Evolutionary conservation across 2,113 vertebrate genomes (phyloP).

Genomic region (Romanogobio albipinnatus): DNA sequence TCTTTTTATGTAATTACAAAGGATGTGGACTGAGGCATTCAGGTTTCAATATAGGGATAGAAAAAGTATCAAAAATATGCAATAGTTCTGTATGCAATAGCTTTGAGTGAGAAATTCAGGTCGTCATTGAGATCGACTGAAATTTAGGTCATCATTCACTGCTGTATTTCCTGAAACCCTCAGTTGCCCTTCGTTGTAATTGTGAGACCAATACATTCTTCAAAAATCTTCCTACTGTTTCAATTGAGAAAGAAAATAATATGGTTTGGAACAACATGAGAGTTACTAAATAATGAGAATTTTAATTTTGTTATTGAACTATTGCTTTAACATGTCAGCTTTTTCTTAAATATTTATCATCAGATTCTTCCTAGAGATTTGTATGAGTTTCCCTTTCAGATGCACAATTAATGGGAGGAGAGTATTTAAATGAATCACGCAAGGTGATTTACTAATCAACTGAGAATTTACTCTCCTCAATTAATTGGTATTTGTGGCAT

Average conservation of each 20-base stretch:
- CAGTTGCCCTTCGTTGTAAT: too few relatives aligned
- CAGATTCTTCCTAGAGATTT: not conserved
- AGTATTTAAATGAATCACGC: too few relatives aligned
- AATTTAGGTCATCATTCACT: not conserved
- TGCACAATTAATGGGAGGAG: too few relatives aligned
- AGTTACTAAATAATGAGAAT: not conserved
- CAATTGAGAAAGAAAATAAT: not conserved
- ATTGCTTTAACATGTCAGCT: not conserved
- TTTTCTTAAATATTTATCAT: not conserved
- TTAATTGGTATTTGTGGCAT: too few relatives aligned
- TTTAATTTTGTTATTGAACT: not conserved
- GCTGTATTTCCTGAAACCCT: too few relatives aligned
- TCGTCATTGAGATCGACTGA: not conserved
- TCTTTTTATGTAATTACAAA: not conserved
- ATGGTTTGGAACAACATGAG: not conserved
- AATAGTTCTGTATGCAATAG: not conserved
- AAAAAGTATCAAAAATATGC: not conserved
- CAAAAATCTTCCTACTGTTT: too few relatives aligned
- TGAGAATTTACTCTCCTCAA: too few relatives aligned
- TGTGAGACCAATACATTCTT: too few relatives aligned
- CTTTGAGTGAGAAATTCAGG: not conserved
- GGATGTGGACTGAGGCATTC: not conserved
- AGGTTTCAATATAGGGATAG: not conserved
- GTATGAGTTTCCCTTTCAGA: too few relatives aligned
- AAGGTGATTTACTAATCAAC: too few relatives aligned